A percentile compares a stretch with the other conserved stretches of the same genome.
Conservation (phyloP, 2,888 invertebrate species). For the Kuschelorhynchus macadamiae region DNA sequence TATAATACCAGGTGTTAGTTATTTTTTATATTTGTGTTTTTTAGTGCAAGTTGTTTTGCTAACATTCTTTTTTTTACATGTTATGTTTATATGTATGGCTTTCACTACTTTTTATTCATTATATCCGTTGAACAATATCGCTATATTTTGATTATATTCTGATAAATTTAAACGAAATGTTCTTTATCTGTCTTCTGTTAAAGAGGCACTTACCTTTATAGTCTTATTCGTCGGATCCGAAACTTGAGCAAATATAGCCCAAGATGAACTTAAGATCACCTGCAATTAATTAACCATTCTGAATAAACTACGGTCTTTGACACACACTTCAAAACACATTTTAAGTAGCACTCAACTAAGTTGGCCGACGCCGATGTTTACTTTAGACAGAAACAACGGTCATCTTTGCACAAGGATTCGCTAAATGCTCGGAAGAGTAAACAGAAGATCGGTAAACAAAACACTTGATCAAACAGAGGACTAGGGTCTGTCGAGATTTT, state of each 20-base stretch:
- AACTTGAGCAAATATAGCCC: slow-evolving; percentile 7
- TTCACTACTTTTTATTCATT: too few relatives aligned
- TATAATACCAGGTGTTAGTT: too few relatives aligned
- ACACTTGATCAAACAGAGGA: slow-evolving; percentile 62
- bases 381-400: slow-evolving; percentile 43
- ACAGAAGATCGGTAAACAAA: slow-evolving; percentile 64
- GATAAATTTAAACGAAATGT: too few relatives aligned
- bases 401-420: slow-evolving; percentile 39
- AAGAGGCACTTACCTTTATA: too few relatives aligned
- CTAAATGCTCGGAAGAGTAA: slow-evolving; percentile 53
- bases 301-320: slow-evolving; percentile 28
- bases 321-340: slow-evolving; percentile 35
- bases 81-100: too few relatives aligned
- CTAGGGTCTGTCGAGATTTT: slow-evolving; percentile 26
- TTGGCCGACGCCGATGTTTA: slow-evolving; percentile 35
- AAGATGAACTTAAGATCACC: slow-evolving; percentile 5
- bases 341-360: slow-evolving; percentile 34
- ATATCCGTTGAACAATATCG: too few relatives aligned
- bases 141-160: too few relatives aligned
- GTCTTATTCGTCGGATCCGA: too few relatives aligned
- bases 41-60: too few relatives aligned
- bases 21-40: too few relatives aligned
- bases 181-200: too few relatives aligned
- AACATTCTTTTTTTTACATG: too few relatives aligned
- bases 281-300: slow-evolving; percentile 35